These are phyloP conservation scores for Microcebus tavaratra DNA, from an alignment of 2,113 vertebrate species.

Conservation along the genomic window DNA sequence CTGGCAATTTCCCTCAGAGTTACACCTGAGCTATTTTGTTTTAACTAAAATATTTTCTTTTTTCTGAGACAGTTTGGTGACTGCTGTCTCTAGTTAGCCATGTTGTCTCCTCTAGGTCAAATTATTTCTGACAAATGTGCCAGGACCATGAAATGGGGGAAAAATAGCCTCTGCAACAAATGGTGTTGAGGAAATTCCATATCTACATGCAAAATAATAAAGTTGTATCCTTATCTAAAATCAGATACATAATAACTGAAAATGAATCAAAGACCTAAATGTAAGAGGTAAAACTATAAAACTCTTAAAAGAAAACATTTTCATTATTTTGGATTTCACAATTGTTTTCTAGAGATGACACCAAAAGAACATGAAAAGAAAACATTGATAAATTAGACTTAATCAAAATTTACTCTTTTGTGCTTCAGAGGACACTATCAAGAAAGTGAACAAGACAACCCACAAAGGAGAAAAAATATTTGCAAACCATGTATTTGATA, in stretches of 20 bases:
- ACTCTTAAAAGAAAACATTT: not conserved
- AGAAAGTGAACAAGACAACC: not conserved
- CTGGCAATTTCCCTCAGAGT: too few relatives aligned
- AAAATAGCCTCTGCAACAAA: not conserved
- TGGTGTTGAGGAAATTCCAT: not conserved
- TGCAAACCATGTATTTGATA: not conserved
- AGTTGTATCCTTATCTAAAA: not conserved
- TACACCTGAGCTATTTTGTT: too few relatives aligned
- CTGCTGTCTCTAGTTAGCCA: too few relatives aligned
- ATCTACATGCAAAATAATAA: not conserved
- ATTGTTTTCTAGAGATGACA: not conserved
- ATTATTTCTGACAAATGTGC: not conserved
- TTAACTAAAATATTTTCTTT: too few relatives aligned
- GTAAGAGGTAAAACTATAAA: not conserved
- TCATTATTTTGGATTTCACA: not conserved
- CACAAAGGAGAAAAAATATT: not conserved
- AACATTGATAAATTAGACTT: not conserved
- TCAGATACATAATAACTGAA: not conserved
- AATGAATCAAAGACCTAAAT: not conserved
- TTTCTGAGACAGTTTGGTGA: too few relatives aligned
- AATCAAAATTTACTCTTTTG: not conserved
- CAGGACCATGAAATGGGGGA: not conserved
- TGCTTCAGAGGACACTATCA: not conserved
- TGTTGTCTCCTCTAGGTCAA: too few relatives aligned
- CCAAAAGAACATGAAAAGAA: not conserved